phyloP scores from a whole-genome alignment of 2,797 vertebrate genomes.

The Halcyon chelicuti region DNA sequence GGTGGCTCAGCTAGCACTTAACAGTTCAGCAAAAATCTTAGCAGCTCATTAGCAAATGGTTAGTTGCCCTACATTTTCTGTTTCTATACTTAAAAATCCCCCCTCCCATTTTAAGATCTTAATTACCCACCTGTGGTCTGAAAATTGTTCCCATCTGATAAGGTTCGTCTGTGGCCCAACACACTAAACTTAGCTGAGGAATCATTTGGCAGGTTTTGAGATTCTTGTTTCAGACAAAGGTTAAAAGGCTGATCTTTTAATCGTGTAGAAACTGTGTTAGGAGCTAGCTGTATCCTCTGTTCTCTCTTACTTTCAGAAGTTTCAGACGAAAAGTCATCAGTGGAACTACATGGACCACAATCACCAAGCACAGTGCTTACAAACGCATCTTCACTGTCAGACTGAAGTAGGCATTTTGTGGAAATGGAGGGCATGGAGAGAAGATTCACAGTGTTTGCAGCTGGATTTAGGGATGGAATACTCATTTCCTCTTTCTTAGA shows the following conservation, averaged over 20 bases:
- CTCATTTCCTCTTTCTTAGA: constrained; percentile 80
- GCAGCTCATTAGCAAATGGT: background rate
- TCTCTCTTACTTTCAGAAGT: background rate
- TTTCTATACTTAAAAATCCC: background rate
- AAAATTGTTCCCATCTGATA: constrained; percentile 67
- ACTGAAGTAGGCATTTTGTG: constrained; percentile 86
- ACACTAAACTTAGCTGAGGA: background rate
- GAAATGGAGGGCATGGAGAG: constrained; percentile 89
- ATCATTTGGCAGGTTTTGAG: background rate
- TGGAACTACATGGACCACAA: background rate
- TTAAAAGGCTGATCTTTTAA: constrained; percentile 1
- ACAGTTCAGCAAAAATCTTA: background rate
- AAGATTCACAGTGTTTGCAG: constrained; percentile 77
- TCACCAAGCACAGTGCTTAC: constrained; percentile 8
- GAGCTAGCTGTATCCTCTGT: background rate
- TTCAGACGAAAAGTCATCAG: background rate
- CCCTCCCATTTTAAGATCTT: background rate
- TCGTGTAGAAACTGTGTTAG: background rate
- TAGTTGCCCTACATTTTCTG: background rate
- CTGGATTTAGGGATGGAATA: constrained; percentile 27
- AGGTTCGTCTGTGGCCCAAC: constrained; percentile 45
- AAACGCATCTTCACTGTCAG: constrained; percentile 64
- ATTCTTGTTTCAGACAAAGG: background rate
- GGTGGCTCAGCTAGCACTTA: background rate
- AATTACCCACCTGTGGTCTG: constrained; percentile 60